These are phyloP conservation scores for Ladona fulva DNA, from an alignment of 1,140 invertebrate genomes.

Conservation along the genomic window DNA sequence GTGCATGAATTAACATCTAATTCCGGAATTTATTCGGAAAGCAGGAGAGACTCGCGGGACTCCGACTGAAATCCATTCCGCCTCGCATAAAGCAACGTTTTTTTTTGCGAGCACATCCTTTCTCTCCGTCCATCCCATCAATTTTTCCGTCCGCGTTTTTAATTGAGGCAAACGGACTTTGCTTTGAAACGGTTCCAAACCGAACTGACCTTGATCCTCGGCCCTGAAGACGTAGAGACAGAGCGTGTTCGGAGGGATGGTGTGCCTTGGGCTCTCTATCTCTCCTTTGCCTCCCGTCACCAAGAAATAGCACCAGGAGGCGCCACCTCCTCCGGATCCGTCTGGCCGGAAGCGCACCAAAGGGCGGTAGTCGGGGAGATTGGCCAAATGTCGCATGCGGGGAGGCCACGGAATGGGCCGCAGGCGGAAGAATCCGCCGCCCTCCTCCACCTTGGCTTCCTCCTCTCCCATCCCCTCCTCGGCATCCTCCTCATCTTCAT, in stretches of 20 bases:
- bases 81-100: too few species aligned
- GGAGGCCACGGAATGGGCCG: not conserved
- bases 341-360: not conserved
- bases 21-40: too few species aligned
- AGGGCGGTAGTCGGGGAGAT: not conserved
- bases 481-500: not conserved
- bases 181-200: too few species aligned
- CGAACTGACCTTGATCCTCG: not conserved
- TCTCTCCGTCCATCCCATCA: too few species aligned
- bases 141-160: too few species aligned
- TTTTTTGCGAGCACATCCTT: too few species aligned
- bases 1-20: too few species aligned
- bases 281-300: not conserved
- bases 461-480: not conserved
- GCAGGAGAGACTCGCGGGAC: too few species aligned
- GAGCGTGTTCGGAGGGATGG: not conserved
- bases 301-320: not conserved
- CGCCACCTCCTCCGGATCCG: not conserved
- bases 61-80: too few species aligned
- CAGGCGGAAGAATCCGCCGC: not conserved
- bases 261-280: not conserved
- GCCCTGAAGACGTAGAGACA: not conserved
- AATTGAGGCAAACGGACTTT: too few species aligned
- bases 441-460: not conserved
- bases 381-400: not conserved